Evolutionary conservation across 2,113 vertebrate genomes (phyloP).

Genomic region (Vimba vimba): DNA sequence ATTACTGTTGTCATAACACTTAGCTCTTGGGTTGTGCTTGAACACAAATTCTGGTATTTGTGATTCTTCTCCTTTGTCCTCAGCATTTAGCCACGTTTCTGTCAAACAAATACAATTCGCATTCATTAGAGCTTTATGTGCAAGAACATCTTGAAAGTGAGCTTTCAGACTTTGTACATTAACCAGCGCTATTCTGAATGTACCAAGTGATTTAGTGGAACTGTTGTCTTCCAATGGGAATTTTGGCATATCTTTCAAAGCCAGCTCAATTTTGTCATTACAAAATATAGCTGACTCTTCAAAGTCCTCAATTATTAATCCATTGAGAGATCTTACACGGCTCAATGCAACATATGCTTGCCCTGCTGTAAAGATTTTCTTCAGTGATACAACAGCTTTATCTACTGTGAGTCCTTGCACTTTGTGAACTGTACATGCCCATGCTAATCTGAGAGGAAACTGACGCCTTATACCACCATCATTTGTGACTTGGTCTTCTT

Average conservation of each 20-base stretch:
- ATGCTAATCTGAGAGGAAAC: too few species aligned
- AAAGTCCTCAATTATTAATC: slow-evolving; percentile 32
- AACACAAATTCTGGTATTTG: too few species aligned
- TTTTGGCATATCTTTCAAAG: background rate
- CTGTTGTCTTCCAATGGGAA: background rate
- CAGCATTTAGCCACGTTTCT: background rate
- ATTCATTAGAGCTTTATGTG: background rate
- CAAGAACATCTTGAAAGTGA: slow-evolving; percentile 24
- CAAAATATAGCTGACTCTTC: slow-evolving; percentile 30
- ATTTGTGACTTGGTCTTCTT: too few species aligned
- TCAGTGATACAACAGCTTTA: too few species aligned
- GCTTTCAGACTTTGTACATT: slow-evolving; percentile 34
- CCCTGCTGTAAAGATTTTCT: too few species aligned
- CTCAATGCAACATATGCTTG: too few species aligned
- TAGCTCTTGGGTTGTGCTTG: slow-evolving; percentile 23
- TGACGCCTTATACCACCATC: too few species aligned
- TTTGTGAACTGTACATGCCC: too few species aligned
- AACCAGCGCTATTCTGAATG: slow-evolving; percentile 18
- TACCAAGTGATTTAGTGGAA: background rate
- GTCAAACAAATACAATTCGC: background rate
- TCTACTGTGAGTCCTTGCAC: too few species aligned
- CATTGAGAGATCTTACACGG: slow-evolving; percentile 26
- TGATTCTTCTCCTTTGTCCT: slow-evolving; percentile 10
- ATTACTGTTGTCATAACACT: slow-evolving; percentile 8
- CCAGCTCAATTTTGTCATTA: slow-evolving; percentile 2